Conservation (phyloP, 2,113 vertebrate genomes). For the Prionailurus bengalensis region DNA sequence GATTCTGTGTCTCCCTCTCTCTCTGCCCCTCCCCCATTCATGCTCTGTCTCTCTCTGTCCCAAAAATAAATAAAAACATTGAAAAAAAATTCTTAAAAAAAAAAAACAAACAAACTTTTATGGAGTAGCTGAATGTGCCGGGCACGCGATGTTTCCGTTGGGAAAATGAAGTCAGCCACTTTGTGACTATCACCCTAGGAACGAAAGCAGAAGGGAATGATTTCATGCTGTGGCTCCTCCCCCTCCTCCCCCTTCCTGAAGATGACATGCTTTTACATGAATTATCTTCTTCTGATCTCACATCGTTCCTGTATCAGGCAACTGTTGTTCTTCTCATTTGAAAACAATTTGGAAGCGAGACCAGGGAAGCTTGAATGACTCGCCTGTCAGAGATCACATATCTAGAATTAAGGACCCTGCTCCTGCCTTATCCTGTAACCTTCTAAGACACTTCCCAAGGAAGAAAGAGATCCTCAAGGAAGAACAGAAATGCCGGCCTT, state of each 20-base stretch:
- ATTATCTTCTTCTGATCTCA: neutral
- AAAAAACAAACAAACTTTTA: neutral
- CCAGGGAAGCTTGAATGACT: too few relatives aligned
- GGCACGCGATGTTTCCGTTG: neutral
- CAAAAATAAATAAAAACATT: too few relatives aligned
- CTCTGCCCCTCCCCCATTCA: too few relatives aligned
- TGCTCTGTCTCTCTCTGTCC: too few relatives aligned
- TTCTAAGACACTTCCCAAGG: neutral
- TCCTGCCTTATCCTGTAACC: neutral
- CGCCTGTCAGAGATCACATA: neutral
- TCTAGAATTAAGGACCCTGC: neutral
- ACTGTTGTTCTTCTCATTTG: neutral
- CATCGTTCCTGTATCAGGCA: neutral
- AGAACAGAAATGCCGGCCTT: neutral
- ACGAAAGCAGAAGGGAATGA: neutral
- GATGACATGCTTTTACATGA: neutral
- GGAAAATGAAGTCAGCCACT: neutral
- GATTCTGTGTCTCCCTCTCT: too few relatives aligned
- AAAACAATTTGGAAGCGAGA: neutral
- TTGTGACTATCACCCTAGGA: neutral
- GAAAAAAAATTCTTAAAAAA: too few relatives aligned
- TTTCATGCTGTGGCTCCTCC: neutral
- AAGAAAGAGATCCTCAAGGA: neutral
- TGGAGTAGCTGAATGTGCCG: neutral
- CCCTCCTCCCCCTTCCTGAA: neutral